Evolutionary conservation across 2,888 invertebrate species (phyloP).

Genomic region (Tenthredo scrophulariae): DNA sequence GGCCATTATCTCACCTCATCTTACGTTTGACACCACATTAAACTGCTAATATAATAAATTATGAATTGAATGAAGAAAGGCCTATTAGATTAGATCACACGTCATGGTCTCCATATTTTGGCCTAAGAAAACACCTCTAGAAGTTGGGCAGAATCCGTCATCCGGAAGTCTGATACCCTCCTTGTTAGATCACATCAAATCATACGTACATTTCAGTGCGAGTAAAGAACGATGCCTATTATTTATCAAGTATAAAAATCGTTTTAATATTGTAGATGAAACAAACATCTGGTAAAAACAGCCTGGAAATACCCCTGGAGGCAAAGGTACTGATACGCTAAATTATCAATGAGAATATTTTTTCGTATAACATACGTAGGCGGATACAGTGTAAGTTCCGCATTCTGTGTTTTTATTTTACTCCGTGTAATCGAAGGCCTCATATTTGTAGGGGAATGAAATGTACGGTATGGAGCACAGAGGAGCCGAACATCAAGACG

Average conservation of each 20-base stretch:
- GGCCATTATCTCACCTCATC: too few species aligned
- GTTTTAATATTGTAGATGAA: slow-evolving; percentile 55
- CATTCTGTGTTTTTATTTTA: background rate
- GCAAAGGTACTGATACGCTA: slow-evolving; percentile 56
- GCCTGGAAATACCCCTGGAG: slow-evolving; percentile 60
- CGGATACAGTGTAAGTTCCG: slow-evolving; percentile 18
- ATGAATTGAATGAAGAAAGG: too few species aligned
- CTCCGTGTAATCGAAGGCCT: background rate
- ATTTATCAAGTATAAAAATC: background rate
- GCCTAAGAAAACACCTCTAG: too few species aligned
- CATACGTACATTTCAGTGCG: background rate
- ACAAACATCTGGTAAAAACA: slow-evolving; percentile 59
- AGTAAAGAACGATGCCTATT: too few species aligned
- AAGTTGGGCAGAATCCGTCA: too few species aligned
- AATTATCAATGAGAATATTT: slow-evolving; percentile 35
- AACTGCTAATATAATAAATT: too few species aligned
- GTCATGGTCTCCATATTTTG: too few species aligned
- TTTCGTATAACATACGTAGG: background rate
- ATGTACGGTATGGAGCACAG: slow-evolving; percentile 57
- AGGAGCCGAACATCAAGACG: background rate
- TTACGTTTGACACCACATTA: too few species aligned
- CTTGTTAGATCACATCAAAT: background rate
- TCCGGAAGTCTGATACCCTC: too few species aligned
- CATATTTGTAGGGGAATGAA: slow-evolving; percentile 56
- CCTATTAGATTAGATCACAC: too few species aligned